A percentile compares a stretch with the other conserved stretches of the same genome.
These are phyloP conservation scores for Brenthis daphne DNA, from an alignment of 2,888 invertebrate genomes.

Conservation along the genomic window DNA sequence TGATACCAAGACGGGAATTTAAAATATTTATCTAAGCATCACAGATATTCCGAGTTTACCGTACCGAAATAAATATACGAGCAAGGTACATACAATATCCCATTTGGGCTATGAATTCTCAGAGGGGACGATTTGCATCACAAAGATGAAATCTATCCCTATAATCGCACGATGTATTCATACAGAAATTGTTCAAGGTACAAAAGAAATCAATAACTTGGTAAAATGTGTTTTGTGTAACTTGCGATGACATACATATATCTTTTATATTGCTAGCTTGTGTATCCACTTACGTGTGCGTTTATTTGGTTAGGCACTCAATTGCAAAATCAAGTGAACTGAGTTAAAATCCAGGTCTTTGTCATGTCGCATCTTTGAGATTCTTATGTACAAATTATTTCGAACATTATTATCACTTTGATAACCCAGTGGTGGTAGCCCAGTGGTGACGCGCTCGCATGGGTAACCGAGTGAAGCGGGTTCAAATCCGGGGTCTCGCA, in stretches of 20 bases:
- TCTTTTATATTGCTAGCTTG: too few species aligned
- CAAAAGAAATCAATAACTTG: constrained; percentile 44
- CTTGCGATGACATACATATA: background rate
- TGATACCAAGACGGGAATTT: background rate
- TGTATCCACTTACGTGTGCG: too few species aligned
- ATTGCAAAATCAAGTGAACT: too few species aligned
- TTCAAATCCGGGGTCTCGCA: too few species aligned
- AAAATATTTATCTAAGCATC: constrained; percentile 44
- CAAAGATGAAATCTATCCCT: constrained; percentile 61
- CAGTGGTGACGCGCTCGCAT: too few species aligned
- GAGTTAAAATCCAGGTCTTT: too few species aligned
- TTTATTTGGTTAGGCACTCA: too few species aligned
- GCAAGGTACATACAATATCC: constrained; percentile 45
- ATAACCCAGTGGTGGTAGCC: too few species aligned
- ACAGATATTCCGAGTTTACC: constrained; percentile 37
- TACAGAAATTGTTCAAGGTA: constrained; percentile 44
- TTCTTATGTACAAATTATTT: too few species aligned
- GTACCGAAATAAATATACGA: constrained; percentile 44
- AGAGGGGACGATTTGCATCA: constrained; percentile 61
- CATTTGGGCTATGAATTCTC: constrained; percentile 60
- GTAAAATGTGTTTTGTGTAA: constrained; percentile 12
- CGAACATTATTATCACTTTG: too few species aligned
- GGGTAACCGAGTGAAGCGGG: too few species aligned
- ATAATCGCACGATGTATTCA: constrained; percentile 42
- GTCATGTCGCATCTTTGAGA: too few species aligned